Base-by-base conservation (phyloP, 2,888 invertebrate species). In the Megastigmus dorsalis region DNA sequence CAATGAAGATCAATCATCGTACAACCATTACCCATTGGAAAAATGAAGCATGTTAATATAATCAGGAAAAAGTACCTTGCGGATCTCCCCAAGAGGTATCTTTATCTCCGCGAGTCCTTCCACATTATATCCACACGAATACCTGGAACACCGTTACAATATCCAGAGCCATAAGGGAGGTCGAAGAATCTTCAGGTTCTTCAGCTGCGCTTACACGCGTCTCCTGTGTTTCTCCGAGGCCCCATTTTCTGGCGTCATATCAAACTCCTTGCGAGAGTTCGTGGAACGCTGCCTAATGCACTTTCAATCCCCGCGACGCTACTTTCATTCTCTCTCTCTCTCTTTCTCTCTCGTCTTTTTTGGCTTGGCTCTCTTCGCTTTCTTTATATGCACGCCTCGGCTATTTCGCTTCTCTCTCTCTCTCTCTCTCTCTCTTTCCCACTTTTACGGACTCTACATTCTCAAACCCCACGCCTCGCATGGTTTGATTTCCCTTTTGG, bases 201-300 rank as follows among this genome's bases (percentile, higher is more conserved):
- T n/a, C n/a, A n/a, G n/a, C n/a, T n/a, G n/a, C n/a, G n/a, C n/a
- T n/a, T n/a, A n/a, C n/a, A n/a, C n/a, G n/a, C n/a, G n/a, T n/a
- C n/a, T n/a, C 2, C 52, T 7, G 23, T 26, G 48, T 13, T 23
- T 26, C 18, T 7, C 54, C 38, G 26, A n/a, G n/a, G n/a, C n/a
- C n/a, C n/a, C n/a, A n/a, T n/a, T n/a, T 33, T 52, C 54, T 55
- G 54, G 43, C 43, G 13, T 28, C 33, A 70, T 62, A 54, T 54
- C 36, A 50, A 54, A 15, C 30, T 75, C 74, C n/a, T n/a, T n/a
- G n/a, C 76, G 60, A 76, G 78, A n/a, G n/a, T n/a, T n/a, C n/a
- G 74, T 79, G 76, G 79, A 81, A 79, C 81, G 78, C 54, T 78
- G 79, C 79, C 82, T 83, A 83, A 83, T 83, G 82, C 80, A 82